These are phyloP conservation scores for Stegophylla sp. DNA, from an alignment of 2,888 invertebrate genomes.

Conservation along the genomic window DNA sequence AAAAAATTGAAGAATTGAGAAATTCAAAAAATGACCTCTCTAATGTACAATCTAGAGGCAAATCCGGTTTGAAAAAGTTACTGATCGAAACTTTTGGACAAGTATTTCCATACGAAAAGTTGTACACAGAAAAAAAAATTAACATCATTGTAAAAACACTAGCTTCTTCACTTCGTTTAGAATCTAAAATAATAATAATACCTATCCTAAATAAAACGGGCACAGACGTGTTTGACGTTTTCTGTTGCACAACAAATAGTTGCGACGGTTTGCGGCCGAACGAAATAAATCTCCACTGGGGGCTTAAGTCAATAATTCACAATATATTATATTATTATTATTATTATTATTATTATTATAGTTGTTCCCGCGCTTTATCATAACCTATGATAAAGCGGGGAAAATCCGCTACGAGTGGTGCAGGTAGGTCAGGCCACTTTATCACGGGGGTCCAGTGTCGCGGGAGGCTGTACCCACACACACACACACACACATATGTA, in stretches of 20 bases:
- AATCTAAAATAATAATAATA: too few relatives aligned
- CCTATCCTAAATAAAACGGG: not conserved
- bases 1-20: too few relatives aligned
- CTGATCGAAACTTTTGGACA: too few relatives aligned
- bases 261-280: conserved; percentile 29
- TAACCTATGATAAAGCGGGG: conserved; percentile 26
- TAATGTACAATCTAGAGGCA: too few relatives aligned
- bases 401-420: not conserved
- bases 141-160: too few relatives aligned
- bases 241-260: not conserved
- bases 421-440: conserved; percentile 16
- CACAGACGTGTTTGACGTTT: conserved; percentile 27
- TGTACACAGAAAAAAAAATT: not conserved
- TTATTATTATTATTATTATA: too few relatives aligned
- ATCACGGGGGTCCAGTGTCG: conserved; percentile 34
- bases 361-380: not conserved
- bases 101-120: too few relatives aligned
- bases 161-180: too few relatives aligned
- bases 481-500: too few relatives aligned
- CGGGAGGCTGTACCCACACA: not conserved
- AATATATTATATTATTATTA: too few relatives aligned
- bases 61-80: too few relatives aligned
- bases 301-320: conserved; percentile 40
- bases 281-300: conserved; percentile 48
- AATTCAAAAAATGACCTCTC: too few relatives aligned